Evolutionary conservation across 2,888 invertebrate species (phyloP), one percentile per base, ranked within the genome.

Genomic region (Eupelmus urozonus): DNA sequence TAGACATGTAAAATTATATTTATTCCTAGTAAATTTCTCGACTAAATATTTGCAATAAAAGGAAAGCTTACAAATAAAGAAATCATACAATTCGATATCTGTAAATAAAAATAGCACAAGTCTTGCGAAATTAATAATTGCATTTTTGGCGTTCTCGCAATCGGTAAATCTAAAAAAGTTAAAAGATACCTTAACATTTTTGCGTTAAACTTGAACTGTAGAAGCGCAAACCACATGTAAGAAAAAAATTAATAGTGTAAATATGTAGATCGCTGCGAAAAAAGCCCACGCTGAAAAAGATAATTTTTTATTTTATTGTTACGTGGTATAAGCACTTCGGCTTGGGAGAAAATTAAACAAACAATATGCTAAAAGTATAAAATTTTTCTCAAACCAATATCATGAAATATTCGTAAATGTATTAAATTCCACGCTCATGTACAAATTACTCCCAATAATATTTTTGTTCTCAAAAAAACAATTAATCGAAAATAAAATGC

Each of bases 221-320:
- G n/a, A 42, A 55, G 18, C 7, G 40, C 60, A 51, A 40, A 40
- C 13, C 9, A 13, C 51, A 7, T 27, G 42, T 45, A 23, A 25
- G 20, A 67, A 51, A 62, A 59, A 16, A 29, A 57, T 49, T 27
- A 18, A 42, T 4, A 13, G 51, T 76, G 76, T 76, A 76, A 65
- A 76, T 76, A 76, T 57, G 57, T 71, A 66, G 59, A 71, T 66
- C 51, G 71, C 40, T 16, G 49, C 49, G 2, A 59, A 49, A 62
- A 5, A 25, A 53, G 49, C 34, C 34, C 2, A 34, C 34, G 34
- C 3, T 25, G 18, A 23, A 25, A 42, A 34, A 42, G n/a, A 13
- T 40, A 45, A 66, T 1, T 20, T 20, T 42, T 7, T 18, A 23
- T 7, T 51, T 16, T 13, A 20, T 49, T 51, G 18, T 5, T 11